Conservation (phyloP, 2,888 invertebrate species). For the Drosophila crucigera region DNA sequence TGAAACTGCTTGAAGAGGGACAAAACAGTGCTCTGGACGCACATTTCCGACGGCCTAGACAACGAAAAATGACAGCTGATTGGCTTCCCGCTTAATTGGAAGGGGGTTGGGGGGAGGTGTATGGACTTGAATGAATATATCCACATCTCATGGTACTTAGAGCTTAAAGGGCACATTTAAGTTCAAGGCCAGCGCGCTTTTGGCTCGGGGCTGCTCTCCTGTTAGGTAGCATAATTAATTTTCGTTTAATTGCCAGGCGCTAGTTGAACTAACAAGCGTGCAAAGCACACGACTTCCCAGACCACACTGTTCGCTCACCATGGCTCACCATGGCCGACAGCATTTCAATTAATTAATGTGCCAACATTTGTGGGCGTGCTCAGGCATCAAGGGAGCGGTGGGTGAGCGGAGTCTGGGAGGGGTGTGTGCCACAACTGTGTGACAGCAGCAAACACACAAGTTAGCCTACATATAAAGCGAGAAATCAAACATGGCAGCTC, state of each 20-base stretch:
- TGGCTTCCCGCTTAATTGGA: slow-evolving; percentile 51
- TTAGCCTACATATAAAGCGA: slow-evolving; percentile 74
- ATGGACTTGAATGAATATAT: not conserved
- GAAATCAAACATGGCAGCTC: slow-evolving; percentile 76
- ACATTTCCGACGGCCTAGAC: slow-evolving; percentile 63
- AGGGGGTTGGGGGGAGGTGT: not conserved
- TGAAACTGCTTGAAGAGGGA: slow-evolving; percentile 2
- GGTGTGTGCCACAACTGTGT: slow-evolving; percentile 38
- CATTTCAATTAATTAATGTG: slow-evolving; percentile 80
- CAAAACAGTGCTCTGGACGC: slow-evolving; percentile 11
- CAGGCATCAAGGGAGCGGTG: not conserved
- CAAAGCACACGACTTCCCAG: slow-evolving; percentile 58
- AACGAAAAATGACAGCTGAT: slow-evolving; percentile 56
- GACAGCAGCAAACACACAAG: slow-evolving; percentile 72
- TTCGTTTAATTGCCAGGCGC: slow-evolving; percentile 77
- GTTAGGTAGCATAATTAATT: slow-evolving; percentile 76
- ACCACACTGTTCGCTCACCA: slow-evolving; percentile 20
- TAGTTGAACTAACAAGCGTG: slow-evolving; percentile 78
- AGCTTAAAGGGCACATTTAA: slow-evolving; percentile 41
- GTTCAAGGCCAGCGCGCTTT: slow-evolving; percentile 69
- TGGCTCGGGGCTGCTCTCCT: slow-evolving; percentile 42
- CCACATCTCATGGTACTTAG: not conserved
- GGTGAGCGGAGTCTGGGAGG: not conserved
- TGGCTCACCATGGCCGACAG: slow-evolving; percentile 65
- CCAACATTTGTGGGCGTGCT: slow-evolving; percentile 73